Base-by-base conservation (phyloP, 2,888 invertebrate genomes). In the Chironomus riparius region DNA sequence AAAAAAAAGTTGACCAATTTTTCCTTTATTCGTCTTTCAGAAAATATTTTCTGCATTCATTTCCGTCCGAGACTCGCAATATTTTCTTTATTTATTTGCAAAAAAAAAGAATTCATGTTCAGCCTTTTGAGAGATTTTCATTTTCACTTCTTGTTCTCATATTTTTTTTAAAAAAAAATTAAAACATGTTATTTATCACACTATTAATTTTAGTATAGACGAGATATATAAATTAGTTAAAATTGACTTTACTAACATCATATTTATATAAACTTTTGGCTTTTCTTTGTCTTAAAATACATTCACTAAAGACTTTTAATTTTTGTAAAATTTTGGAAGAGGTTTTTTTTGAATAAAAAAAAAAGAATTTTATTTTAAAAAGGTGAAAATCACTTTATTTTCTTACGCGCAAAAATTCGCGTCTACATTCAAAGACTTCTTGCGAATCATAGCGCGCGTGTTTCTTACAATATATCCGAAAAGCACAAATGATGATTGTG, bases 381-480 rank as follows among this genome's bases (percentile, higher is more conserved):
- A 56, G 56, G 56, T 56, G 56, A 56, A 56, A 56, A 56, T 56
- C 65, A 65, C 13, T 65, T 65, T 21, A 65, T 24, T 18, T 56
- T 22, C 13, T 22, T 65, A 65, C 65, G 65, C 65, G 65, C 24
- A 24, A 65, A 65, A 65, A 65, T 65, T 21, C 24, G 65, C 65
- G 65, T 65, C 65, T 65, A 65, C 65, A 65, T 21, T 65, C 21
- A 65, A 13, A 65, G 65, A 65, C 65, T 65, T 65, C 24, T 24
- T 65, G 65, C 65, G 22, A 65, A 65, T 65, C 65, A 72, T 72
- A 62, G 61, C 72, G 72, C 61, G 72, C 72, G 72, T 72, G 72
- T 72, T 70, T 72, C 61, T 72, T 71, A 72, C 61, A 61, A 28
- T 38, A 62, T 5, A 50, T 47, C 72, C 62, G 72, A 65, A 65